Evolutionary conservation across 2,113 vertebrate species (phyloP).

Genomic region (Bos taurus): ARS-UCD2.0 NC_037348.1:8612001-8612500

Average conservation of each 20-base stretch:
- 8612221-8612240: background rate
- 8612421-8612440: background rate
- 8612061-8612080: no score
- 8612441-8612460: background rate
- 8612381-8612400: background rate
- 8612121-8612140: background rate
- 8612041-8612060: no score
- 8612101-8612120: no score
- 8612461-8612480: background rate
- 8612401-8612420: background rate
- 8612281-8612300: background rate
- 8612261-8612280: background rate
- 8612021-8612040: no score
- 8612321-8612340: background rate
- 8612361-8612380: background rate
- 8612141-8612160: background rate
- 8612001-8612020: no score
- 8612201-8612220: background rate
- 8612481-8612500: no score
- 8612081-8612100: no score
- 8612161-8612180: background rate
- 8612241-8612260: background rate
- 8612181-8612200: background rate
- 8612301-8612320: background rate
- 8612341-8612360: background rate